Evolutionary conservation across 2,113 vertebrate genomes (phyloP).

Genomic region (Elephantulus edwardii): DNA sequence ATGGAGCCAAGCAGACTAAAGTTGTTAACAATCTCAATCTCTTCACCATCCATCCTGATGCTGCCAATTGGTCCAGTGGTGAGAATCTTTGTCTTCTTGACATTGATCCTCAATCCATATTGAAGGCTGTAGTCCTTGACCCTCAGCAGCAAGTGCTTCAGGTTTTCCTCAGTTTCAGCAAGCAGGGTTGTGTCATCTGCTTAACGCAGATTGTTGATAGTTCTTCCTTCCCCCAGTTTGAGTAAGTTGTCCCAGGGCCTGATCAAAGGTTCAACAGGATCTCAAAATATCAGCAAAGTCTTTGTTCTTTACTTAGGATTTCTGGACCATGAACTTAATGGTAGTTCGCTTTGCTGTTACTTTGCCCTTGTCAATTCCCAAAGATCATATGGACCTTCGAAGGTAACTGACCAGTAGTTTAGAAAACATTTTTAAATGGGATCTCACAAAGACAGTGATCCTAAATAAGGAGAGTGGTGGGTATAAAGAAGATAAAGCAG

Average conservation of each 20-base stretch:
- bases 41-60: no score
- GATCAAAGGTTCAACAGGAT: background rate
- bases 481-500: background rate
- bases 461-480: background rate
- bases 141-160: no score
- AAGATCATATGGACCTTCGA: conserved; percentile 9
- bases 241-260: conserved; percentile 47
- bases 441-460: background rate
- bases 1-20: no score
- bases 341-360: background rate
- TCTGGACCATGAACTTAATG: accelerated
- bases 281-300: background rate
- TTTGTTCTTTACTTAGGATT: background rate
- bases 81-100: no score
- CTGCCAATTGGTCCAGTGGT: no score
- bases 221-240: no score
- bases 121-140: no score
- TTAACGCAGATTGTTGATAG: no score
- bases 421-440: background rate
- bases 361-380: background rate
- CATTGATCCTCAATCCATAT: no score
- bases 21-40: no score
- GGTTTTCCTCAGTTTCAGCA: no score
- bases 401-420: background rate
- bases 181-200: no score